Evolutionary conservation across 2,888 invertebrate species (phyloP).

Genomic region (Glyphotaelius pellucidus): DNA sequence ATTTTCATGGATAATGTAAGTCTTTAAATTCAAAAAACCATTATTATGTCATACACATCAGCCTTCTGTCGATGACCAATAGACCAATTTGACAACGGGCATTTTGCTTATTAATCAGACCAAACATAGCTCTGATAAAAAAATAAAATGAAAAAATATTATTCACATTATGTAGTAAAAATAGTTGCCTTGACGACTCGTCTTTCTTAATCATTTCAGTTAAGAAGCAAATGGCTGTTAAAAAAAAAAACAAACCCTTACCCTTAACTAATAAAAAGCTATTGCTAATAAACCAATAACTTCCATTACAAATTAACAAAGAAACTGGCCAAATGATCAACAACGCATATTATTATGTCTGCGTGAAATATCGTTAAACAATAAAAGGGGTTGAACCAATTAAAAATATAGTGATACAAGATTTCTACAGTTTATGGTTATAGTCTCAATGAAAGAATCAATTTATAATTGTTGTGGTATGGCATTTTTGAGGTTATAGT

Average conservation of each 20-base stretch:
- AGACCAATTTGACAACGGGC: too few species aligned
- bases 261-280: neutral
- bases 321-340: neutral
- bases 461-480: slow-evolving; percentile 54
- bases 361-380: slow-evolving; percentile 50
- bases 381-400: slow-evolving; percentile 64
- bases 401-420: slow-evolving; percentile 60
- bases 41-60: too few species aligned
- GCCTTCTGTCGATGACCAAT: too few species aligned
- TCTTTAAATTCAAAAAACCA: too few species aligned
- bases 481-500: neutral
- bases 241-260: neutral
- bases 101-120: too few species aligned
- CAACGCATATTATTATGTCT: neutral
- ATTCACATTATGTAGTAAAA: too few species aligned
- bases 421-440: slow-evolving; percentile 61
- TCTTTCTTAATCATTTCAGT: neutral
- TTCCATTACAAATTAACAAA: neutral
- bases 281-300: neutral
- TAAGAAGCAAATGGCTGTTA: neutral
- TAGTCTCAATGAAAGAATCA: slow-evolving; percentile 47
- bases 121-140: too few species aligned
- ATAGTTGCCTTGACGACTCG: neutral
- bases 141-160: too few species aligned
- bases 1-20: too few species aligned